Evolutionary conservation across 2,113 vertebrate species (phyloP).

Genomic region (Cryptomyrus ogoouensis): DNA sequence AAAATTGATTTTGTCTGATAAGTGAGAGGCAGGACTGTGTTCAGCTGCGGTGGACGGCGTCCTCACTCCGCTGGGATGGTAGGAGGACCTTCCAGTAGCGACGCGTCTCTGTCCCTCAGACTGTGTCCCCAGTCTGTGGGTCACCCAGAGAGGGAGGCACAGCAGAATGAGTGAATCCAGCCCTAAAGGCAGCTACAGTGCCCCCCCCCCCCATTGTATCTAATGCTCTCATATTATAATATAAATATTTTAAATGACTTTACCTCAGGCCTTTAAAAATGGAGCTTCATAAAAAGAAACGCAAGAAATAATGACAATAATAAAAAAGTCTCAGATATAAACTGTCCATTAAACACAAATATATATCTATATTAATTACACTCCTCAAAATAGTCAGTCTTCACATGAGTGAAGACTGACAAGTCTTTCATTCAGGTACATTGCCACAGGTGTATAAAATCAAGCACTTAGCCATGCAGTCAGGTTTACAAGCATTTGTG

Average conservation of each 20-base stretch:
- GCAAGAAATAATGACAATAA: not conserved
- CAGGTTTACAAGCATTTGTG: not conserved
- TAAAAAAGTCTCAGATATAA: not conserved
- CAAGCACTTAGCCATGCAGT: not conserved
- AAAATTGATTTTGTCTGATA: not conserved
- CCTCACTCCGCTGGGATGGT: not conserved
- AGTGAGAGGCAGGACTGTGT: not conserved
- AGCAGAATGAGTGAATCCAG: not conserved
- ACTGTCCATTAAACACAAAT: not conserved
- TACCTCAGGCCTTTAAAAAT: not conserved
- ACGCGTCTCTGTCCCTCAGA: not conserved
- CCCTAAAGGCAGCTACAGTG: not conserved
- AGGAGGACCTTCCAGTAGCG: not conserved
- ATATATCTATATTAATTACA: not conserved
- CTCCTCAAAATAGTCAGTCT: not conserved
- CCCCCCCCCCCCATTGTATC: not conserved
- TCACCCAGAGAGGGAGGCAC: not conserved
- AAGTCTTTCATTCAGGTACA: not conserved
- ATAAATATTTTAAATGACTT: slow-evolving; percentile 9
- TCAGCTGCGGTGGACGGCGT: not conserved
- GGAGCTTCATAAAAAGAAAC: not conserved
- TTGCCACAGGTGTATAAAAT: not conserved
- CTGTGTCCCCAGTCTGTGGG: not conserved
- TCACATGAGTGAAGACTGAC: not conserved
- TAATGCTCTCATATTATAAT: slow-evolving; percentile 8